Conservation (phyloP, 2,888 invertebrate genomes). For the Pterobdella sp. region DNA sequence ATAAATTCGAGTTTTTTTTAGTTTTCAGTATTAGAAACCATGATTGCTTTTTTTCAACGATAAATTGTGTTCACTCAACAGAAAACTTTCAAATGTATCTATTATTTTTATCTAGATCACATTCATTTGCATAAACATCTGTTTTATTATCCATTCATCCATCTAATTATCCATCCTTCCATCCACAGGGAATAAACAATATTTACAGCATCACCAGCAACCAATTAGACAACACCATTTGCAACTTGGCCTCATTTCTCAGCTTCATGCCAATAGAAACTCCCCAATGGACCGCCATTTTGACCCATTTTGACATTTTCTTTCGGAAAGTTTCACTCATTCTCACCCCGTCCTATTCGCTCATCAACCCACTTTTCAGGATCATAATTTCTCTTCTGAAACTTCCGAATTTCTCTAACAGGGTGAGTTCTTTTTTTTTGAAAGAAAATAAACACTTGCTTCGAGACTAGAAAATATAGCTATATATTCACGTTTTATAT, state of each 20-base stretch:
- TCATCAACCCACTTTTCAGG: slow-evolving; percentile 51
- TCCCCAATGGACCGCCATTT: slow-evolving; percentile 69
- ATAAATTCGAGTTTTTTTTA: too few relatives aligned
- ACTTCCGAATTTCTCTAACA: slow-evolving; percentile 73
- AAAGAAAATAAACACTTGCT: too few relatives aligned
- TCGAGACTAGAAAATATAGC: too few relatives aligned
- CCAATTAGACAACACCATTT: slow-evolving; percentile 38
- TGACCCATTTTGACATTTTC: slow-evolving; percentile 77
- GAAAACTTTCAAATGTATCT: too few relatives aligned
- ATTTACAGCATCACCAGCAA: slow-evolving; percentile 63
- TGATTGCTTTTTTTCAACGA: too few relatives aligned
- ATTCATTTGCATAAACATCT: neutral
- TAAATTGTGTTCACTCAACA: too few relatives aligned
- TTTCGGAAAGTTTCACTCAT: slow-evolving; percentile 59
- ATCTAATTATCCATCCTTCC: too few relatives aligned
- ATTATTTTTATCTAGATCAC: neutral
- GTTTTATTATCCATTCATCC: neutral
- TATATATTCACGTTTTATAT: too few relatives aligned
- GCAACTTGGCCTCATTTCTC: slow-evolving; percentile 83
- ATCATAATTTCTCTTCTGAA: slow-evolving; percentile 60
- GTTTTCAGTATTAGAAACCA: too few relatives aligned
- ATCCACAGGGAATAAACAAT: slow-evolving; percentile 61
- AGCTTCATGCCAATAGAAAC: slow-evolving; percentile 71
- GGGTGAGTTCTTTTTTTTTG: slow-evolving; percentile 55
- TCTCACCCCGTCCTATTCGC: slow-evolving; percentile 45